Conservation (phyloP, 35 echinoderm and acorn worm species). For the Apostichopus parvimensis region DNA sequence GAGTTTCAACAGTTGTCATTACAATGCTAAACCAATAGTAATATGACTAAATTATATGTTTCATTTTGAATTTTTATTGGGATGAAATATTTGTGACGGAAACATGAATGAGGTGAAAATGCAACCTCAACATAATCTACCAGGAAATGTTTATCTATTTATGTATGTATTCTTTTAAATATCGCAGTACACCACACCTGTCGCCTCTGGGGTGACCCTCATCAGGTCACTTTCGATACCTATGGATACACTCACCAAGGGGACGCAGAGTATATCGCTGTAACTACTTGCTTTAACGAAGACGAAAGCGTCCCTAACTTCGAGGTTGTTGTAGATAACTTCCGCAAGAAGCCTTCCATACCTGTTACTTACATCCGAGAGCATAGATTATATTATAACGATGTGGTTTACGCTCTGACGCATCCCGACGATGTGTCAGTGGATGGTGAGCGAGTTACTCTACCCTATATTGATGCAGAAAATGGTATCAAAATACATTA, state of each 20-base stretch:
- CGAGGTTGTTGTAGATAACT: slow-evolving; percentile 49
- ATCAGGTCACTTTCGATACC: slow-evolving; percentile 8
- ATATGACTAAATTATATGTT: too few relatives aligned
- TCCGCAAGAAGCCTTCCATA: neutral
- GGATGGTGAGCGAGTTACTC: slow-evolving; percentile 13
- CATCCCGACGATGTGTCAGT: slow-evolving; percentile 13
- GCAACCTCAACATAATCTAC: too few relatives aligned
- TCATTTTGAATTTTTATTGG: too few relatives aligned
- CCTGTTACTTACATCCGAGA: slow-evolving; percentile 39
- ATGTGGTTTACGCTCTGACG: slow-evolving; percentile 11
- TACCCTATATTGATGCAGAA: neutral
- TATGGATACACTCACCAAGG: slow-evolving; percentile 49
- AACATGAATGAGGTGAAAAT: too few relatives aligned
- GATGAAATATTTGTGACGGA: too few relatives aligned
- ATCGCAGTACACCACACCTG: neutral
- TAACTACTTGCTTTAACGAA: slow-evolving; percentile 28
- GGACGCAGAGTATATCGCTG: slow-evolving; percentile 29
- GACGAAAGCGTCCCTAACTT: slow-evolving; percentile 22
- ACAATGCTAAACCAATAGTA: too few relatives aligned
- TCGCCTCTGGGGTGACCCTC: slow-evolving; percentile 31
- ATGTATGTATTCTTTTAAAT: too few relatives aligned
- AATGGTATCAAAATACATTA: slow-evolving; percentile 26
- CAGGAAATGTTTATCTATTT: too few relatives aligned
- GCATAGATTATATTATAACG: slow-evolving; percentile 28
- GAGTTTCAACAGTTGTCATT: too few relatives aligned